These are phyloP conservation scores for Neoscelio sp. DNA, from an alignment of 2,888 invertebrate genomes.

Conservation along the genomic window DNA sequence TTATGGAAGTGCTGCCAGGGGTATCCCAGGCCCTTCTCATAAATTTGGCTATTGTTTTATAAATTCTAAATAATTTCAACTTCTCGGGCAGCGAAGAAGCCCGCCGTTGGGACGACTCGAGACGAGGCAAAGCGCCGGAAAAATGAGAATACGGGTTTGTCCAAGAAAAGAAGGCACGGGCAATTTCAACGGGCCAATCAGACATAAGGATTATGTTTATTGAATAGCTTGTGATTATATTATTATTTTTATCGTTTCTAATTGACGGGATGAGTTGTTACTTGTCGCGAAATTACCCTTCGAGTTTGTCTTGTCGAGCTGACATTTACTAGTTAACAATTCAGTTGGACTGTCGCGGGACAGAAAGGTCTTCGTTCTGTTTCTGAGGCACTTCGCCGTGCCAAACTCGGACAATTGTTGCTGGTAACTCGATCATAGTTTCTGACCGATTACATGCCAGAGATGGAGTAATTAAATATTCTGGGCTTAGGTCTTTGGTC, in stretches of 20 bases:
- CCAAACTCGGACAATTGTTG: constrained; percentile 33
- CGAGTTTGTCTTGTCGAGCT: constrained; percentile 73
- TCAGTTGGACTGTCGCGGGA: constrained; percentile 73
- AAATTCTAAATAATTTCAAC: constrained; percentile 82
- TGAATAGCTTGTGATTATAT: constrained; percentile 70
- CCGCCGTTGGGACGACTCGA: constrained; percentile 44
- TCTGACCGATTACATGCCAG: constrained; percentile 28
- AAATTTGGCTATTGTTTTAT: constrained; percentile 82
- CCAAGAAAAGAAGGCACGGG: constrained; percentile 17
- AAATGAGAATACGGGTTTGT: constrained; percentile 43
- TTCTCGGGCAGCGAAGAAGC: constrained; percentile 69
- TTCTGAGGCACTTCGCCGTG: constrained; percentile 14
- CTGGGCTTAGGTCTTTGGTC: not conserved
- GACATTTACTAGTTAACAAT: constrained; percentile 77
- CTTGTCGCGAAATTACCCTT: constrained; percentile 74
- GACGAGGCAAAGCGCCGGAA: constrained; percentile 57
- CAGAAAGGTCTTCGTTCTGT: constrained; percentile 35
- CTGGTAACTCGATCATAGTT: constrained; percentile 62
- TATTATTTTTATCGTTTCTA: constrained; percentile 36
- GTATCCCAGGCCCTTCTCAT: constrained; percentile 73
- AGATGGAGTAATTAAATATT: constrained; percentile 33
- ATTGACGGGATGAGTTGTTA: constrained; percentile 10
- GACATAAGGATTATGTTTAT: constrained; percentile 80
- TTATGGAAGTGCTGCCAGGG: constrained; percentile 80
- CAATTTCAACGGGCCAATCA: constrained; percentile 75